Evolutionary conservation across 2,797 vertebrate species (phyloP).

Genomic region (Sebastes trivittatus): DNA sequence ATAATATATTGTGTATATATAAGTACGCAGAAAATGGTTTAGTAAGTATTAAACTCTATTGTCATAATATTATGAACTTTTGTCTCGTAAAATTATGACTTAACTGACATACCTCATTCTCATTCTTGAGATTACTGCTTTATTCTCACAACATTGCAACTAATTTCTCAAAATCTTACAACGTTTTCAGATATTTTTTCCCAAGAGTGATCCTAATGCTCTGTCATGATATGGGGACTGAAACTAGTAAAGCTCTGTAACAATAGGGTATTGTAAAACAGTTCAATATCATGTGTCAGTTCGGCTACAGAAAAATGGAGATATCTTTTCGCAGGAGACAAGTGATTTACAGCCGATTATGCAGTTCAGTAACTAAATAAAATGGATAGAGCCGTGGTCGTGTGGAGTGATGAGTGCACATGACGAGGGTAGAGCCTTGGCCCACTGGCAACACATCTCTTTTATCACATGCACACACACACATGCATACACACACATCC

Average conservation of each 20-base stretch:
- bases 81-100: neutral
- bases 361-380: slow-evolving; percentile 7
- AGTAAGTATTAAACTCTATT: no score
- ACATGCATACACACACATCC: neutral
- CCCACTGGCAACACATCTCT: slow-evolving; percentile 5
- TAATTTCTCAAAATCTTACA: no score
- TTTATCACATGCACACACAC: neutral
- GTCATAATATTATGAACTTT: neutral
- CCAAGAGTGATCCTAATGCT: neutral
- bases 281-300: neutral
- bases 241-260: neutral
- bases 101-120: no score
- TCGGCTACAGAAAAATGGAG: neutral
- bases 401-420: neutral
- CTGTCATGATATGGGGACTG: neutral
- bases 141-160: no score
- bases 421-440: slow-evolving; percentile 9
- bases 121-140: no score
- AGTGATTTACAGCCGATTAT: slow-evolving; percentile 8
- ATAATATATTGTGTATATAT: no score
- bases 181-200: no score
- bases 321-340: neutral
- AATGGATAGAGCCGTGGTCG: slow-evolving; percentile 12
- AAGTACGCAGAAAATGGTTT: no score
- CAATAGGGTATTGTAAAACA: neutral